A percentile compares a stretch with the other conserved stretches of the same genome.
phyloP scores from a whole-genome alignment of 2,113 vertebrate species.

The Nasalis larvatus region DNA sequence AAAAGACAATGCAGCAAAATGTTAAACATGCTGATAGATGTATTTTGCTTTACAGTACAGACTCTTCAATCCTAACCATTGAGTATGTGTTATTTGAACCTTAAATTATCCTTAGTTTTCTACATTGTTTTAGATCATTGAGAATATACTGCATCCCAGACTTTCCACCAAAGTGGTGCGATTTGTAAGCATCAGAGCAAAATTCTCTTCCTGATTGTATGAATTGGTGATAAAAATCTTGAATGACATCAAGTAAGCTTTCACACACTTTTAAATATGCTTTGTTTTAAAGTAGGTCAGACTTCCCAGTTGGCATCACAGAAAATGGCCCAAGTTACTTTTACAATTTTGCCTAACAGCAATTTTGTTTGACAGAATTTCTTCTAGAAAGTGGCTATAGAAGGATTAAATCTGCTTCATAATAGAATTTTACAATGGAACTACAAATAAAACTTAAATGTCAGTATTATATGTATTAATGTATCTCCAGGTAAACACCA shows the following conservation, averaged over 20 bases:
- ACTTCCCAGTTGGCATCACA: not conserved
- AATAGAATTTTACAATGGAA: constrained; percentile 32
- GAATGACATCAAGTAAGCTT: not conserved
- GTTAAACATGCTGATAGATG: not conserved
- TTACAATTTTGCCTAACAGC: not conserved
- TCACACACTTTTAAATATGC: not conserved
- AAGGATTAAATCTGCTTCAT: not conserved
- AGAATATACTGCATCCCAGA: not conserved
- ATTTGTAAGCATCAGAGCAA: not conserved
- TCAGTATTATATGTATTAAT: not conserved
- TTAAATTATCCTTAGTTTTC: not conserved
- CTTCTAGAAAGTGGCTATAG: not conserved
- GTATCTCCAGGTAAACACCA: constrained; percentile 33
- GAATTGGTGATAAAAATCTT: not conserved
- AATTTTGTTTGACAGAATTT: constrained; percentile 36
- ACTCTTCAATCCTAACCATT: not conserved
- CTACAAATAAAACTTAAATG: constrained; percentile 20
- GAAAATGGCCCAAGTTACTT: not conserved
- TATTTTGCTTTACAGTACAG: not conserved
- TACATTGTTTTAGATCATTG: not conserved
- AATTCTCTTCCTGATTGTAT: not conserved
- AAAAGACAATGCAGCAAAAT: not conserved
- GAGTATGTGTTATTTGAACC: not conserved
- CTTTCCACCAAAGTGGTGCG: not conserved
- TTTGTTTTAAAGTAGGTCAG: not conserved